phyloP scores from a whole-genome alignment of 1,140 invertebrate species.

The Psilanteris sp. region DNA sequence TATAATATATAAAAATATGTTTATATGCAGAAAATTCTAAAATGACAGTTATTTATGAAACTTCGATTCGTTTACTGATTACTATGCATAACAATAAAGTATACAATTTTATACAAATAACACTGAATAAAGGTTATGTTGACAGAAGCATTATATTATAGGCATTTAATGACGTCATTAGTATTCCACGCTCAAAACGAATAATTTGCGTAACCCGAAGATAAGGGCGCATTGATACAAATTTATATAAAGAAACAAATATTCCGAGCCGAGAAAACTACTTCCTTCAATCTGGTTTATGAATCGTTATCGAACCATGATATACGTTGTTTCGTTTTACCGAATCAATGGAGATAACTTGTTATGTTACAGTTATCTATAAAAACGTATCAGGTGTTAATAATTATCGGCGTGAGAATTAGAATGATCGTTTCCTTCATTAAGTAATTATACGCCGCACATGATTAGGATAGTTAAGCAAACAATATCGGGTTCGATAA shows the following conservation, averaged over 20 bases:
- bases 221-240: not conserved
- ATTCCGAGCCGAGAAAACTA: not conserved
- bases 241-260: slow-evolving; percentile 4
- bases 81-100: too few relatives aligned
- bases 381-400: not conserved
- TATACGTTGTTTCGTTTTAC: not conserved
- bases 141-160: too few relatives aligned
- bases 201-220: not conserved
- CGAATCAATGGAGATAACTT: not conserved
- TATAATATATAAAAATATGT: too few relatives aligned
- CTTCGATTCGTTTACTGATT: too few relatives aligned
- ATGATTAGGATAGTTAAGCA: too few relatives aligned
- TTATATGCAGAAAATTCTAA: too few relatives aligned
- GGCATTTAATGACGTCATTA: not conserved
- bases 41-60: too few relatives aligned
- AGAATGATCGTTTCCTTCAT: too few relatives aligned
- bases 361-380: not conserved
- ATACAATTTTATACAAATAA: too few relatives aligned
- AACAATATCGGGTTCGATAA: too few relatives aligned
- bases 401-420: not conserved
- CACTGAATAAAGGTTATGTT: too few relatives aligned
- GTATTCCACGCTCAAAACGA: not conserved
- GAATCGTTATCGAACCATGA: slow-evolving; percentile 4
- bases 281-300: not conserved
- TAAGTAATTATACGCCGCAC: too few relatives aligned